phyloP scores from a whole-genome alignment of 2,797 vertebrate genomes.

The Hylomyscus alleni region DNA sequence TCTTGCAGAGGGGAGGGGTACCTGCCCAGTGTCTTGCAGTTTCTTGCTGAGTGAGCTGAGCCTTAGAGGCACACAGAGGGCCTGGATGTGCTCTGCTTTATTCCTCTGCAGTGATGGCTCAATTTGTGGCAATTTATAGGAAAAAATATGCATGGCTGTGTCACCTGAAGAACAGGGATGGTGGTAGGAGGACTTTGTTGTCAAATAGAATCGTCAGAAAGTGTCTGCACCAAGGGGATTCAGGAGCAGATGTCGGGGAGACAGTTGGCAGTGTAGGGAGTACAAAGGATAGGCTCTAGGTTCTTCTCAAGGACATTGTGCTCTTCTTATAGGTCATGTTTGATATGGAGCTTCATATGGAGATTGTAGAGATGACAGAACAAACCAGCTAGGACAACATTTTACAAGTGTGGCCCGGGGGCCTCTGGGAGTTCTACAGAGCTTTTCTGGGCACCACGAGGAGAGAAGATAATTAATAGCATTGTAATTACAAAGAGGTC shows the following conservation, averaged over 20 bases:
- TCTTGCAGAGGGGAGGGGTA: constrained; percentile 70
- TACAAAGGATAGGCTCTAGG: not conserved
- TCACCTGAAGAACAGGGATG: constrained; percentile 15
- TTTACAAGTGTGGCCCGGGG: not conserved
- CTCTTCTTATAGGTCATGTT: not conserved
- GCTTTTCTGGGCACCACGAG: not conserved
- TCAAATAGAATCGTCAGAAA: constrained; percentile 40
- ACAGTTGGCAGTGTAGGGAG: accelerated
- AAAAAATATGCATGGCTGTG: constrained; percentile 39
- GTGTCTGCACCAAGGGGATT: constrained; percentile 40
- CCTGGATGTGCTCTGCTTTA: not conserved
- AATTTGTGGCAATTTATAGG: constrained; percentile 20
- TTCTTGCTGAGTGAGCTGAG: constrained; percentile 48
- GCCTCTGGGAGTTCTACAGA: not conserved
- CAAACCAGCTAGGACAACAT: too few relatives aligned
- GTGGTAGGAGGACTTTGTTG: not conserved
- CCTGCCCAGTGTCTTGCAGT: constrained; percentile 60
- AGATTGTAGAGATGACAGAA: not conserved
- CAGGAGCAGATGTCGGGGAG: not conserved
- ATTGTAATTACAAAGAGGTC: not conserved
- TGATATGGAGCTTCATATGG: not conserved
- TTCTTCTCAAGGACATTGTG: not conserved
- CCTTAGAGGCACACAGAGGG: constrained; percentile 41
- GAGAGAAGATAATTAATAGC: not conserved
- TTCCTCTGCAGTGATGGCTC: not conserved